Evolutionary conservation across 2,888 invertebrate genomes (phyloP), one percentile per base, ranked within the genome.

Genomic region (Chaitophorus viminalis): DNA sequence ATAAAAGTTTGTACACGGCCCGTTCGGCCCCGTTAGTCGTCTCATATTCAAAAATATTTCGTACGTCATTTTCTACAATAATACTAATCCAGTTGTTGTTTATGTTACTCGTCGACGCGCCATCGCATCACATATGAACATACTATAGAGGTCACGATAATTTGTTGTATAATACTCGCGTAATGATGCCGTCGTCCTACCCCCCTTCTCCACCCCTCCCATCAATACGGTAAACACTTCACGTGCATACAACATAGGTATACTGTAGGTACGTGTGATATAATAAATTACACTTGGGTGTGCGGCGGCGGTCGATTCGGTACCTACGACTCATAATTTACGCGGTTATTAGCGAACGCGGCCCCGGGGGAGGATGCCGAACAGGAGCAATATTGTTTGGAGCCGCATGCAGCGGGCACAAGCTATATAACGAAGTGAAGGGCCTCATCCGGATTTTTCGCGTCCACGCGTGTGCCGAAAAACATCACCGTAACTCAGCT

Each of bases 401-500:
- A 46, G 21, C 3, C 68, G 68, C 25, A 25, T 4, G 25, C 65
- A 6, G 25, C 46, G 46, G 60, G 8, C 60, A 68, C 68, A 29
- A 29, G 29, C 29, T 29, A 11, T 29, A 11, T 70, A 70, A 70
- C 70, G 70, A 70, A 31, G 70, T 70, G 70, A 70, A 70, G 70
- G n/a, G 70, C 70, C 31, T 70, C 70, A 29, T 2, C 70, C 31
- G 70, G 17, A n/a, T 60, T 60, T 60, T 60, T 60, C 25, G 6
- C 18, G 65, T 21, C 18, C 18, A 31, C 39, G 65, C 36, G 8
- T 6, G 36, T 14, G 46, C 46, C 46, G 46, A 46, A 46, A 14
- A 46, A 11, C 46, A 8, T 33, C 14, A 14, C 31, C 25, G 39
- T 72, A 84, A 84, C 39, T 54, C 75, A 39, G 75, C 74, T 84